phyloP scores from a whole-genome alignment of 2,113 vertebrate species.

The Noctilio leporinus region DNA sequence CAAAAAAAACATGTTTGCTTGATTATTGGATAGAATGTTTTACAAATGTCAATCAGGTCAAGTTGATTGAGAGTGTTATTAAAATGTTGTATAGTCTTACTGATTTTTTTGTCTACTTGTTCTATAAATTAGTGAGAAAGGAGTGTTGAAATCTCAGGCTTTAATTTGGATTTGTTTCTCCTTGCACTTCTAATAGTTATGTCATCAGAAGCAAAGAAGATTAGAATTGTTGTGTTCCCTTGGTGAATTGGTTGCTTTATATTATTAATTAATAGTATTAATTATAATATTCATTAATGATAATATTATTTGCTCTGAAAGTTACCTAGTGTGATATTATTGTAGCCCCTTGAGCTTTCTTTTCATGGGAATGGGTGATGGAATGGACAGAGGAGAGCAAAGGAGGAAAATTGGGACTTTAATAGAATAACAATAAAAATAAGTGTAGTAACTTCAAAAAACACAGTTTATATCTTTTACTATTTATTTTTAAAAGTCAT shows the following conservation, averaged over 20 bases:
- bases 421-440: too few relatives aligned
- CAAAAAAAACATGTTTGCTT: not conserved
- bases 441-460: too few relatives aligned
- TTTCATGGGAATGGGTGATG: too few relatives aligned
- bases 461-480: not conserved
- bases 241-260: not conserved
- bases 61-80: not conserved
- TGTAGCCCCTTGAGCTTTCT: not conserved
- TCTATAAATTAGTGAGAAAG: not conserved
- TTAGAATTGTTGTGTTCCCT: not conserved
- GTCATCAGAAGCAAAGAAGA: not conserved
- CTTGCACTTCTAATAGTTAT: not conserved
- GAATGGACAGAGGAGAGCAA: too few relatives aligned
- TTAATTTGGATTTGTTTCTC: not conserved
- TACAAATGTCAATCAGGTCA: not conserved
- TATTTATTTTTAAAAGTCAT: not conserved
- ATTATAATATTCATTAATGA: not conserved
- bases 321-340: not conserved
- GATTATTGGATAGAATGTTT: not conserved
- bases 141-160: not conserved
- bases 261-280: not conserved
- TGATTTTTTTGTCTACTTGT: not conserved
- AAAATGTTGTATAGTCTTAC: not conserved
- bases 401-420: too few relatives aligned
- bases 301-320: not conserved